These are phyloP conservation scores for Microcebus jonahi DNA, from an alignment of 2,113 vertebrate genomes.

Conservation along the genomic window DNA sequence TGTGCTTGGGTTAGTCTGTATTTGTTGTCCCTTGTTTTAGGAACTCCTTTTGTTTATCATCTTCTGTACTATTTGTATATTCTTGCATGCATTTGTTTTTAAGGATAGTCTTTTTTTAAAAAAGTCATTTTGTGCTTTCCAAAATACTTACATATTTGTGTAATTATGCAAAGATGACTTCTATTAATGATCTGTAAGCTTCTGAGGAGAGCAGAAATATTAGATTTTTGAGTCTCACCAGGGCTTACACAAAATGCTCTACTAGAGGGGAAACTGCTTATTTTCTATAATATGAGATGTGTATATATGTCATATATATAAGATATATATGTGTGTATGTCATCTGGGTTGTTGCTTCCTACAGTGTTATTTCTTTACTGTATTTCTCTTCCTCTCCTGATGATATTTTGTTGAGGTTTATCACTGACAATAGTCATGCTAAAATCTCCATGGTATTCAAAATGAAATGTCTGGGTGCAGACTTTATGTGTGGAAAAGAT, in stretches of 20 bases:
- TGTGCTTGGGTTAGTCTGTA: neutral
- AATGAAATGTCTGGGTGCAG: neutral
- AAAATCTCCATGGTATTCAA: neutral
- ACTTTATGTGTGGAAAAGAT: neutral
- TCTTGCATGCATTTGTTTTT: neutral
- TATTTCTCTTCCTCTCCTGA: neutral
- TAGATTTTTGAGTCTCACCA: neutral
- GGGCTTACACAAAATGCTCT: neutral
- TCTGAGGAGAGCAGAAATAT: neutral
- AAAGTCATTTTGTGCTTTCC: neutral
- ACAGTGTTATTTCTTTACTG: neutral
- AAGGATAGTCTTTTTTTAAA: neutral
- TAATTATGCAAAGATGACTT: neutral
- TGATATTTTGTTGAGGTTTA: neutral
- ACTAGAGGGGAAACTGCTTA: neutral
- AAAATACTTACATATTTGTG: neutral
- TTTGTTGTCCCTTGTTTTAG: neutral
- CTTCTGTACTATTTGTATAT: neutral
- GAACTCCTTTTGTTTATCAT: neutral
- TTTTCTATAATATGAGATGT: neutral
- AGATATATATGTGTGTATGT: neutral
- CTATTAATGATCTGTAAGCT: neutral
- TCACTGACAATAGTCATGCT: neutral
- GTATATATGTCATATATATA: neutral
- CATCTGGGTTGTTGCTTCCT: neutral